Conservation (phyloP, 2,797 vertebrate species). For the Linurgus olivaceus region DNA sequence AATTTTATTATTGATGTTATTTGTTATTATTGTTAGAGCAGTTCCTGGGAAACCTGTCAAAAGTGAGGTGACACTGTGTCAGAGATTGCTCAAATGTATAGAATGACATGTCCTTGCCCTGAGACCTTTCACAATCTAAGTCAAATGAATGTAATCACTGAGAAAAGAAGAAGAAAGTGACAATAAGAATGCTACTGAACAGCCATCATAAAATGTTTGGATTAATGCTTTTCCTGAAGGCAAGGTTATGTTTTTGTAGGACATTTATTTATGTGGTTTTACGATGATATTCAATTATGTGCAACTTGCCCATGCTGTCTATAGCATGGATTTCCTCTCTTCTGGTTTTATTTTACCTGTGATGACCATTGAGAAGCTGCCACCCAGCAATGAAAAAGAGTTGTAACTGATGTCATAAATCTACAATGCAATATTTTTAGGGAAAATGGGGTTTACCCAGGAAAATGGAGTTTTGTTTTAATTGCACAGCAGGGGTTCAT, state of each 20-base stretch:
- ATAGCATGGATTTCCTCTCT: background rate
- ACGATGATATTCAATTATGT: background rate
- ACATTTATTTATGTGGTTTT: background rate
- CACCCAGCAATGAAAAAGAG: background rate
- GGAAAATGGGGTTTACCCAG: background rate
- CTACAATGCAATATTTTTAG: background rate
- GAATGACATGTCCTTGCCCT: conserved; percentile 13
- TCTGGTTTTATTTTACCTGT: background rate
- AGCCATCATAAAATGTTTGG: background rate
- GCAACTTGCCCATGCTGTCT: background rate
- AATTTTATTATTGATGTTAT: background rate
- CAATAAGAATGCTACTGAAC: background rate
- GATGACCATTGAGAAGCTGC: background rate
- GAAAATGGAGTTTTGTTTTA: background rate
- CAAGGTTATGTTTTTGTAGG: background rate
- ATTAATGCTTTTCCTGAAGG: background rate
- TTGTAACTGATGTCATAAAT: background rate
- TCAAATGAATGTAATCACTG: background rate
- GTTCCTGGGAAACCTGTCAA: background rate
- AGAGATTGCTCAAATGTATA: background rate
- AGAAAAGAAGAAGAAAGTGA: background rate
- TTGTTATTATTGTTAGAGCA: background rate
- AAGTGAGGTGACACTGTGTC: background rate
- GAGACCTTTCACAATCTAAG: conserved; percentile 9
- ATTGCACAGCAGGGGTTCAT: background rate